These are phyloP conservation scores for Macropus fuliginosus DNA, from an alignment of 2,797 vertebrate genomes.

Conservation along the genomic window DNA sequence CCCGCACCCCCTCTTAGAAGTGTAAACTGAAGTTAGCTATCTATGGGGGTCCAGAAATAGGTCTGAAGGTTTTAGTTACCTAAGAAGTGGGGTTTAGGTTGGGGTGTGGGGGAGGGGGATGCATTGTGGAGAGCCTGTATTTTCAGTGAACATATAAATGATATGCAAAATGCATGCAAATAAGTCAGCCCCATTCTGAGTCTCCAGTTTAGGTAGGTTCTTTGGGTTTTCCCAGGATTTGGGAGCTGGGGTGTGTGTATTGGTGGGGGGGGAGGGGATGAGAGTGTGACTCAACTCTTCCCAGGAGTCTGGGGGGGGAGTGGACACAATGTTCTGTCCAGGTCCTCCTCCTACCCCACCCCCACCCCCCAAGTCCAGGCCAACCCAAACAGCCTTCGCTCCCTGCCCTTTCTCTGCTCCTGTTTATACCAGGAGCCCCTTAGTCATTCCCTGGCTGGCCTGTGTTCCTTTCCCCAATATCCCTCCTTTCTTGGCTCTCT, in stretches of 20 bases:
- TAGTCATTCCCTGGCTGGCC: slow-evolving; percentile 78
- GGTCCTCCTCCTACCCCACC: slow-evolving; percentile 52
- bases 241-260: slow-evolving; percentile 25
- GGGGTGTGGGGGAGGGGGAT: neutral
- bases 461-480: slow-evolving; percentile 70
- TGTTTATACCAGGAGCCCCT: slow-evolving; percentile 77
- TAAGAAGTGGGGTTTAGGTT: neutral
- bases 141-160: neutral
- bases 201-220: slow-evolving; percentile 47
- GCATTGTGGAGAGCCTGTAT: neutral
- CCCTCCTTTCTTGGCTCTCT: slow-evolving; percentile 76
- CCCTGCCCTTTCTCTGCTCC: slow-evolving; percentile 72
- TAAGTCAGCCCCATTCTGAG: slow-evolving; percentile 17
- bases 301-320: slow-evolving; percentile 72
- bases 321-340: slow-evolving; percentile 74
- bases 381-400: slow-evolving; percentile 75
- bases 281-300: slow-evolving; percentile 78
- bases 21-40: neutral
- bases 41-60: neutral
- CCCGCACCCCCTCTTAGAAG: slow-evolving; percentile 15
- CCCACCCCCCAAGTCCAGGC: slow-evolving; percentile 55
- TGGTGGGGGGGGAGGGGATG: slow-evolving; percentile 25
- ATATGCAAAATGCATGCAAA: slow-evolving; percentile 4
- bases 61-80: neutral
- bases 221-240: slow-evolving; percentile 71